Evolutionary conservation across 2,888 invertebrate species (phyloP).

Genomic region (Tethea ocularis): DNA sequence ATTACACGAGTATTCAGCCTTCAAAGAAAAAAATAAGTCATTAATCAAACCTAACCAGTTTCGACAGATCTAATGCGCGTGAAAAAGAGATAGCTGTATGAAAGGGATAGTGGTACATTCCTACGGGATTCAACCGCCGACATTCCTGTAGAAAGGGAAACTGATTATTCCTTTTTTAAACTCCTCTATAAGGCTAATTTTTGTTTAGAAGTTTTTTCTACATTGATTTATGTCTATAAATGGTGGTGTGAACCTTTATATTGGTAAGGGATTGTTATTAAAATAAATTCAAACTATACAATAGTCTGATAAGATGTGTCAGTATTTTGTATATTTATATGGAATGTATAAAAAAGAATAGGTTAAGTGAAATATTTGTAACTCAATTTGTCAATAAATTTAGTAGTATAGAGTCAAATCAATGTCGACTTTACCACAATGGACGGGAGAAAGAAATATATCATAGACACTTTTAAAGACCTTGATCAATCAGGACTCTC

Average conservation of each 20-base stretch:
- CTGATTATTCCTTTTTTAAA: constrained; percentile 55
- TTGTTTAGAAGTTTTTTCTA: constrained; percentile 45
- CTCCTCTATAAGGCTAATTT: constrained; percentile 49
- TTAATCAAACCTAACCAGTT: constrained; percentile 77
- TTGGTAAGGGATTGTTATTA: not conserved
- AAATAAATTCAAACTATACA: constrained; percentile 1
- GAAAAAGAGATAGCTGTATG: constrained; percentile 42
- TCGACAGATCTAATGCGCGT: constrained; percentile 35
- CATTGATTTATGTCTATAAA: constrained; percentile 44
- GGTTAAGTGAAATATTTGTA: not conserved
- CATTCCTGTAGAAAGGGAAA: constrained; percentile 72
- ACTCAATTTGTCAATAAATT: no score
- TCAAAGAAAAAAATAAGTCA: constrained; percentile 50
- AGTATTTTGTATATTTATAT: not conserved
- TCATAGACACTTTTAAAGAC: not conserved
- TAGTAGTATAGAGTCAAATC: no score
- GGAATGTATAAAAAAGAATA: not conserved
- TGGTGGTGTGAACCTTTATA: constrained; percentile 48
- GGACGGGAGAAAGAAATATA: not conserved
- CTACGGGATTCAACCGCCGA: constrained; percentile 53
- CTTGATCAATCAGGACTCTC: not conserved
- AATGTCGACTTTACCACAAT: not conserved
- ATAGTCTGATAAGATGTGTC: not conserved
- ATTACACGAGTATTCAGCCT: constrained; percentile 60
- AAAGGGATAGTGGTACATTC: constrained; percentile 72